Percentiles rank a stretch among this genome's conserved stretches.
These are phyloP conservation scores for Paratrypauchen microcephalus DNA, from an alignment of 2,797 vertebrate genomes.

Conservation along the genomic window DNA sequence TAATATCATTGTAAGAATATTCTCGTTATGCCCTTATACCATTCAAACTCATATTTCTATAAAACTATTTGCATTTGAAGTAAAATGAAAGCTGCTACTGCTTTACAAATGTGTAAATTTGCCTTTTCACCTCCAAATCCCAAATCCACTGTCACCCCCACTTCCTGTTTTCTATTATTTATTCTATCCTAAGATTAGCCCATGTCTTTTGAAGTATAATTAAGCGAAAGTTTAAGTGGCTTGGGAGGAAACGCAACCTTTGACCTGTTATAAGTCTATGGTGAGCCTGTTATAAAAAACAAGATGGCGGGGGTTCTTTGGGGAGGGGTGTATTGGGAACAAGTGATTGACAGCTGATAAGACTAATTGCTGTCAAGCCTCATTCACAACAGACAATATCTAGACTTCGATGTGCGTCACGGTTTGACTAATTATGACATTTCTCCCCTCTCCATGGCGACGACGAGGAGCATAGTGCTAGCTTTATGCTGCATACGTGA, in stretches of 20 bases:
- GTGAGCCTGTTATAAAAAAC: not conserved
- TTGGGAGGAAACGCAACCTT: constrained; percentile 4
- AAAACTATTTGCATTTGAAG: not conserved
- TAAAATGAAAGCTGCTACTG: not conserved
- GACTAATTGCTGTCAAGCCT: constrained; percentile 7
- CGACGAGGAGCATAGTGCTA: not conserved
- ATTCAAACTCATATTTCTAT: no score
- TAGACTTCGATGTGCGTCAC: constrained; percentile 2
- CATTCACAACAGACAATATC: constrained; percentile 4
- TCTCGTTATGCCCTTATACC: no score
- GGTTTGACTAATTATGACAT: constrained; percentile 10
- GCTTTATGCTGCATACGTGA: constrained; percentile 4
- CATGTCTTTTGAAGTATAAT: constrained; percentile 8
- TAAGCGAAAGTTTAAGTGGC: not conserved
- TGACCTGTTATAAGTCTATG: constrained; percentile 1
- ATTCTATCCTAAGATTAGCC: not conserved
- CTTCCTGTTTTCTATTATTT: constrained; percentile 11
- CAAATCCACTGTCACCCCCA: not conserved
- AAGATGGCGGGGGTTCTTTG: constrained; percentile 4
- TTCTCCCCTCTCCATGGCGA: constrained; percentile 2
- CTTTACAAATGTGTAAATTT: not conserved
- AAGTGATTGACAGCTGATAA: constrained; percentile 12
- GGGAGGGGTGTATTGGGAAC: not conserved
- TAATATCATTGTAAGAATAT: no score
- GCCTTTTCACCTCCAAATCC: not conserved